Conservation (phyloP, 2,113 vertebrate species). For the Crotalus helleri region DNA sequence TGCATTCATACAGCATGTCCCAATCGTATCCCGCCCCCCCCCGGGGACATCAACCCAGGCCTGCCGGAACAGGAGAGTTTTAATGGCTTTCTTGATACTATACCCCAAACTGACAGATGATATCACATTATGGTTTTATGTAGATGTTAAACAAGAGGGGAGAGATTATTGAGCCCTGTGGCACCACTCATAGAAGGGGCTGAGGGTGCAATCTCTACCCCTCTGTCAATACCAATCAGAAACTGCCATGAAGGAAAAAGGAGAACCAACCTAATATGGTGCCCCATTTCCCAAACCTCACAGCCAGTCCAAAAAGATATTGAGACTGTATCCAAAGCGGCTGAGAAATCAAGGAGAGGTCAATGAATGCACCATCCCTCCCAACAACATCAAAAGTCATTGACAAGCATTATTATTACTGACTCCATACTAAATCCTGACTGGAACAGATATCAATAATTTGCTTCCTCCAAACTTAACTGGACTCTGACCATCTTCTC, state of each 20-base stretch:
- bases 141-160: not conserved
- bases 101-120: not conserved
- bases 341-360: not conserved
- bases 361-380: not conserved
- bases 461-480: not conserved
- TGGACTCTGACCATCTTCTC: not conserved
- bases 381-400: not conserved
- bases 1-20: no score
- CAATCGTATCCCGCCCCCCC: no score
- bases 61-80: no score
- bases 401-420: not conserved
- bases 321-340: not conserved
- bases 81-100: not conserved
- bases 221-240: not conserved
- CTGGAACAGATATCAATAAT: not conserved
- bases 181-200: not conserved
- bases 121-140: not conserved
- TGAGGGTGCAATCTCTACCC: not conserved
- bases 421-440: not conserved
- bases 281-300: not conserved
- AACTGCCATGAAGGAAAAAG: not conserved
- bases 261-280: not conserved
- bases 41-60: no score
- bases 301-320: no score
- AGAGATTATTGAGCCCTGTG: not conserved